These are phyloP conservation scores for Peromyscus melanophrys DNA, from an alignment of 2,797 vertebrate genomes.

Conservation along the genomic window DNA sequence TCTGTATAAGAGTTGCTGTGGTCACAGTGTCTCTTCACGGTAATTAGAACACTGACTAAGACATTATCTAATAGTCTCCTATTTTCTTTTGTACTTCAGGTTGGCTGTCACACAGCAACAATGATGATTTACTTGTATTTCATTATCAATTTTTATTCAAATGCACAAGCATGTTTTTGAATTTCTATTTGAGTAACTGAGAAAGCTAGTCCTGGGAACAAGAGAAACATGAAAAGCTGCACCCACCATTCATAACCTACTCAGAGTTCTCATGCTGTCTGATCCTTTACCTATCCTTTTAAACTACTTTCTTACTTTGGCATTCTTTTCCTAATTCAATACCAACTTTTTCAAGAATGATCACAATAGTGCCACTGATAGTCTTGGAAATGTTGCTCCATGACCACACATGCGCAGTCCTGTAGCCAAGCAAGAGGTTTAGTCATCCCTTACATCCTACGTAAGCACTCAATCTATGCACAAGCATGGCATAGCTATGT, in stretches of 20 bases:
- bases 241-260: neutral
- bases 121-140: neutral
- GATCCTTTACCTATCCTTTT: neutral
- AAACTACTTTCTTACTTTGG: neutral
- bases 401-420: too few species aligned
- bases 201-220: slow-evolving; percentile 30
- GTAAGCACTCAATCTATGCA: too few species aligned
- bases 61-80: neutral
- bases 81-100: neutral
- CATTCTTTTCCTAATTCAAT: neutral
- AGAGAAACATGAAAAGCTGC: neutral
- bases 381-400: neutral
- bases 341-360: neutral
- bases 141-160: neutral
- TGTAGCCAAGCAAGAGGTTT: too few species aligned
- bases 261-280: neutral
- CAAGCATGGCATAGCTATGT: too few species aligned
- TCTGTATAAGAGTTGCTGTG: neutral
- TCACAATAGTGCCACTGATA: neutral
- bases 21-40: neutral
- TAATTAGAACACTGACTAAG: neutral
- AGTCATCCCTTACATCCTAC: too few species aligned
- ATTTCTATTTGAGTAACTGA: neutral
- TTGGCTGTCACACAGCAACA: neutral
- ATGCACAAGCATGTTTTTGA: neutral